Percentiles rank a stretch among this genome's conserved stretches.
Evolutionary conservation across 2,888 invertebrate genomes (phyloP).

Genomic region (Archips crataeganus): DNA sequence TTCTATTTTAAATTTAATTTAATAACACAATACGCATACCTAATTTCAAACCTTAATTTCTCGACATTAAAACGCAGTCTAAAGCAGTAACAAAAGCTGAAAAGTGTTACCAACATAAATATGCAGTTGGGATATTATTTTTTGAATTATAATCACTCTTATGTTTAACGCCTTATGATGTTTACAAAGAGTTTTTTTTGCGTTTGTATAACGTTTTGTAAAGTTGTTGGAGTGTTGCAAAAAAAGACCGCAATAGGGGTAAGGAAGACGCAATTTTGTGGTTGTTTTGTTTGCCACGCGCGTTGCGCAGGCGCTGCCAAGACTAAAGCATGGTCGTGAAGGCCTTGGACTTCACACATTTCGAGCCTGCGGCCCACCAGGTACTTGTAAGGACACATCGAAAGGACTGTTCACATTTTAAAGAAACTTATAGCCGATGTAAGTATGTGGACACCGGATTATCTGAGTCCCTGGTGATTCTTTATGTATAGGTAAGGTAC

Average conservation of each 20-base stretch:
- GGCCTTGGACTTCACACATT: slow-evolving; percentile 29
- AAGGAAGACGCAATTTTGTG: slow-evolving; percentile 39
- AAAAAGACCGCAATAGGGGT: slow-evolving; percentile 34
- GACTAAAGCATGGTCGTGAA: slow-evolving; percentile 29
- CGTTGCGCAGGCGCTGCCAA: slow-evolving; percentile 25
- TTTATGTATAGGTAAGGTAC: no score
- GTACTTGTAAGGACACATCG: no score
- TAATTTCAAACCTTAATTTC: background rate
- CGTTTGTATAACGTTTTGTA: background rate
- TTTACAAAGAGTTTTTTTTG: background rate
- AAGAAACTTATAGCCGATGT: no score
- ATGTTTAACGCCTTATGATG: background rate
- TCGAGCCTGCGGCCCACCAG: no score
- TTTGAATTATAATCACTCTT: background rate
- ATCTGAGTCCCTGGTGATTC: no score
- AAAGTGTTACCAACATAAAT: background rate
- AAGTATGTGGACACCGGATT: no score
- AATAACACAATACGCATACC: slow-evolving; percentile 7
- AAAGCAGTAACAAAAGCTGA: slow-evolving; percentile 1
- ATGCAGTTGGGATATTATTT: background rate
- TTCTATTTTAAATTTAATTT: slow-evolving; percentile 32
- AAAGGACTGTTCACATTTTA: no score
- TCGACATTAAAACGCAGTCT: background rate
- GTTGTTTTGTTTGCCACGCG: slow-evolving; percentile 31
- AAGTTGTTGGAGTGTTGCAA: slow-evolving; percentile 29